Conservation (phyloP, 2,888 invertebrate species). For the Drosophila fulvimacula region DNA sequence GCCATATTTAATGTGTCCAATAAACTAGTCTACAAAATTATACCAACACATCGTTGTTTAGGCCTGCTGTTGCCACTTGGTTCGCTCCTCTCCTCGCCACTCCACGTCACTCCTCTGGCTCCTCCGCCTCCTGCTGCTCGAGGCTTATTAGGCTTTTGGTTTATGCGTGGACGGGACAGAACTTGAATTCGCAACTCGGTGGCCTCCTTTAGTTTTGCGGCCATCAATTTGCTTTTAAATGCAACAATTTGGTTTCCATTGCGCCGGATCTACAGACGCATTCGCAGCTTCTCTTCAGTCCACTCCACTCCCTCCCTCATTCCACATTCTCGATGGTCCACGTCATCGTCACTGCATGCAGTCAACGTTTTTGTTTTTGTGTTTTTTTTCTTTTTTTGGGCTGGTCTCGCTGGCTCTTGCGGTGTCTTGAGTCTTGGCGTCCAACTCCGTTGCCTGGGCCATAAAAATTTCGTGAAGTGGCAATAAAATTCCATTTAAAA, state of each 20-base stretch:
- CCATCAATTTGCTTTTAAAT: constrained; percentile 83
- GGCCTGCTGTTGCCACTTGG: constrained; percentile 41
- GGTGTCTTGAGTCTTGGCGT: constrained; percentile 40
- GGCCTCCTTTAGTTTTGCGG: constrained; percentile 81
- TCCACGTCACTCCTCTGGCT: not conserved
- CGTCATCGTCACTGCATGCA: constrained; percentile 72
- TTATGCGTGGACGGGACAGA: constrained; percentile 70
- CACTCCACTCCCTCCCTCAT: not conserved
- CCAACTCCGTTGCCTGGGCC: constrained; percentile 49
- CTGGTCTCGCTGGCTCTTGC: constrained; percentile 39
- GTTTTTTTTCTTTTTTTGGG: constrained; percentile 46
- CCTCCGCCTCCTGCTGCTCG: constrained; percentile 14
- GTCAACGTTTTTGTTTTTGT: constrained; percentile 54
- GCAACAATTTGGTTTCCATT: constrained; percentile 80
- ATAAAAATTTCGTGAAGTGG: constrained; percentile 82
- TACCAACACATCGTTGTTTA: constrained; percentile 79
- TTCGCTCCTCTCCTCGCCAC: not conserved
- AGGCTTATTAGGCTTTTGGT: constrained; percentile 78
- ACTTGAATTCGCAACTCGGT: constrained; percentile 69
- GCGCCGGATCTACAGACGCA: constrained; percentile 46
- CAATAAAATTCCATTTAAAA: constrained; percentile 85
- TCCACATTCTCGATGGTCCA: constrained; percentile 21
- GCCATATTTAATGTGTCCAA: constrained; percentile 85
- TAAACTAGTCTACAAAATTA: constrained; percentile 86
- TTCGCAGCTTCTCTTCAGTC: not conserved